Base-by-base conservation (phyloP, 1,140 invertebrate species). In the Trypoxylus dichotomus region DNA sequence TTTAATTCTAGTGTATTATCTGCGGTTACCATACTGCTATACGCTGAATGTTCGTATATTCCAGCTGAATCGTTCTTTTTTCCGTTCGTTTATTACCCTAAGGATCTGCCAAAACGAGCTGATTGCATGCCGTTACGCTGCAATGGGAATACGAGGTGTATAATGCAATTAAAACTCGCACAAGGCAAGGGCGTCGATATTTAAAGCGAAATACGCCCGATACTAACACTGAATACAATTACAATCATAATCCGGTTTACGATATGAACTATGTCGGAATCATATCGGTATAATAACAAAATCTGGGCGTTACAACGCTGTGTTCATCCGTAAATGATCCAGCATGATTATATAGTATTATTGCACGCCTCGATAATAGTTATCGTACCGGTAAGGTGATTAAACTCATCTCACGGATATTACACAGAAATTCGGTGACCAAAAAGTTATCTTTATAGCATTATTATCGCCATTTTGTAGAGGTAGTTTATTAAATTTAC, bases 181-280 rank as follows among this genome's bases (percentile, higher is more conserved):
- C 47, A 54, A 54, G 19, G 47, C 27, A 27, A 24, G 5, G 24
- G 24, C 60, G 60, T 29, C 21, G 19, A 10, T 68, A 68, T 68
- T 68, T 68, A 68, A 68, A 15, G 24, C 21, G 8, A 29, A 68
- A 68, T 27, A 68, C 19, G 2, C 21, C 21, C 21, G 60, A 24
- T 68, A 68, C n/a, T 68, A 68, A 27, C 25, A 24, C 8, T 68
- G 24, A 68, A 68, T 68, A 68, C 60, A 68, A 68, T 68, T 68
- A 68, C 15, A 27, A 19, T 24, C 19, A 27, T 68, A 68, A 68
- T 68, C 60, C 21, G 60, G 19, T 68, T 68, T 60, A 60, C 21
- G 3, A 7, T 60, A n/a, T 8, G 58, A 10, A 60, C 19, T 68
- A 68, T 7, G 60, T 5, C 21, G 60, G 8, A 3, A 13, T 68